Evolutionary conservation across 23 tunicate species (phyloP).

Genomic region (Oikopleura albicans): DNA sequence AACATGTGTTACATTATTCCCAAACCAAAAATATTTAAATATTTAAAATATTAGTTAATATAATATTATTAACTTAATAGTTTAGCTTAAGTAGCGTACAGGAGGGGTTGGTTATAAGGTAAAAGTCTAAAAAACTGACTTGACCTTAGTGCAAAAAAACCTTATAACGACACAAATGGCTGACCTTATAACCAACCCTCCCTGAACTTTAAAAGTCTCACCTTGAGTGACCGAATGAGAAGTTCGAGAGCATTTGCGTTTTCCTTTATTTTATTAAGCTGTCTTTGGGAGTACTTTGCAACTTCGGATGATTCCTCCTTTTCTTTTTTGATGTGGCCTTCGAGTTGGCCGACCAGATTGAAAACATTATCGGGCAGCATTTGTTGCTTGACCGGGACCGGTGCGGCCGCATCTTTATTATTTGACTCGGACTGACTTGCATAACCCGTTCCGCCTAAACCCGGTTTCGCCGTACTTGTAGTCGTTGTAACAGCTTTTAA

Average conservation of each 20-base stretch:
- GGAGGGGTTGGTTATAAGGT: too few relatives aligned
- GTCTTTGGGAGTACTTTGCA: not conserved
- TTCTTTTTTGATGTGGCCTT: not conserved
- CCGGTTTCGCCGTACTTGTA: not conserved
- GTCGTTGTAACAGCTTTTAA: not conserved
- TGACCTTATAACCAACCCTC: too few relatives aligned
- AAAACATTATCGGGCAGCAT: not conserved
- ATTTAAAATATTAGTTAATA: too few relatives aligned
- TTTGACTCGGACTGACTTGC: not conserved
- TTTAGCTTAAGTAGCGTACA: too few relatives aligned
- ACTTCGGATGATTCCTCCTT: constrained; percentile 13
- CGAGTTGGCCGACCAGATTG: not conserved
- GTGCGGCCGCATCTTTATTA: not conserved
- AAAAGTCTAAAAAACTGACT: too few relatives aligned
- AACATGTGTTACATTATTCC: too few relatives aligned
- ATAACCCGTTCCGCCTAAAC: constrained; percentile 3
- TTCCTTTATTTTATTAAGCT: not conserved
- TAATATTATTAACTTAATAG: too few relatives aligned
- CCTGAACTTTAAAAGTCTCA: too few relatives aligned
- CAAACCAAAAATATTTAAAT: too few relatives aligned
- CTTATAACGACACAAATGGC: too few relatives aligned
- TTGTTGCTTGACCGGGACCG: not conserved
- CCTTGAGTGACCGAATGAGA: not conserved
- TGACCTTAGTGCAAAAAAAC: too few relatives aligned
- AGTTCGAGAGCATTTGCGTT: not conserved